Percentiles rank a stretch among this genome's conserved stretches.
phyloP scores from a whole-genome alignment of 2,797 vertebrate genomes.

The Chelidonichthys spinosus region DNA sequence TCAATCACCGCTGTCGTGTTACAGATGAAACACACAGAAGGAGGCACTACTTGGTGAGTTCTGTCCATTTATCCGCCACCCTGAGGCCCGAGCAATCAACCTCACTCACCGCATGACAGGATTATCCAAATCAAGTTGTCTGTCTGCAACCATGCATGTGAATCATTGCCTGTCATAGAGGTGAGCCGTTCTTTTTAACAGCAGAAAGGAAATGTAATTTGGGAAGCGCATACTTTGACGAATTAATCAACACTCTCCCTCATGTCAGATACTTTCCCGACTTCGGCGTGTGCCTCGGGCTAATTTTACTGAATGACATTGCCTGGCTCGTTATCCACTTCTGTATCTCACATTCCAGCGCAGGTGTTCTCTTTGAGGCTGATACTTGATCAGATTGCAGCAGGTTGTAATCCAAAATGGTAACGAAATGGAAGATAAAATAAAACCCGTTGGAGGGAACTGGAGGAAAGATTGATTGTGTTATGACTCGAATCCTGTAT shows the following conservation, averaged over 20 bases:
- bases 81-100: slow-evolving; percentile 47
- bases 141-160: slow-evolving; percentile 57
- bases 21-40: slow-evolving; percentile 53
- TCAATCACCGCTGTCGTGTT: slow-evolving; percentile 59
- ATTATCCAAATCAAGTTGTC: slow-evolving; percentile 59
- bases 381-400: slow-evolving; percentile 44
- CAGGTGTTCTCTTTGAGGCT: slow-evolving; percentile 30
- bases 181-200: slow-evolving; percentile 58
- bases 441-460: slow-evolving; percentile 10
- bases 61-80: slow-evolving; percentile 55
- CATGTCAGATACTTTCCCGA: slow-evolving; percentile 69
- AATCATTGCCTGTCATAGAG: slow-evolving; percentile 76
- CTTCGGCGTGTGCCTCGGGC: slow-evolving; percentile 59
- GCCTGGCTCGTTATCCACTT: slow-evolving; percentile 58
- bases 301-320: slow-evolving; percentile 65
- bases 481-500: not conserved
- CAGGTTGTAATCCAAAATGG: slow-evolving; percentile 33
- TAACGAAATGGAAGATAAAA: slow-evolving; percentile 41
- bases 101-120: slow-evolving; percentile 39
- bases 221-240: slow-evolving; percentile 70
- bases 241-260: slow-evolving; percentile 76
- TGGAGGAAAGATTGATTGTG: not conserved
- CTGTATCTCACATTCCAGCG: slow-evolving; percentile 42
- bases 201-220: slow-evolving; percentile 64
- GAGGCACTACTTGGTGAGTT: slow-evolving; percentile 24